A percentile compares a stretch with the other conserved stretches of the same genome.
These are phyloP conservation scores for Cuniculus paca DNA, from an alignment of 2,797 vertebrate species.

Conservation along the genomic window DNA sequence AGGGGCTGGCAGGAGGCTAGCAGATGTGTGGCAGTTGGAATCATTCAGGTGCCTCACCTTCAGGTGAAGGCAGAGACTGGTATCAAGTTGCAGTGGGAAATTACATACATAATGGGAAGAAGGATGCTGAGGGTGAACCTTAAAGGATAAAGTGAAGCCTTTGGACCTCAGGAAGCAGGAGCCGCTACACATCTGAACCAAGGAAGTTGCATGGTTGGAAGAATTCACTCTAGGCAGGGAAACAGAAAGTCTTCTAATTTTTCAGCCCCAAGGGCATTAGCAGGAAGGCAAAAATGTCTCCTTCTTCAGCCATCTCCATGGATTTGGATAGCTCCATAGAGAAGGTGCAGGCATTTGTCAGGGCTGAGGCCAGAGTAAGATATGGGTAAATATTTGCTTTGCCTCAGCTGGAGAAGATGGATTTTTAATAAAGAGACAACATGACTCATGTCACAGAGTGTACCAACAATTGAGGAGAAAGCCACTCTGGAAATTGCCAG, in stretches of 20 bases:
- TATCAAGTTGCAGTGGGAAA: not conserved
- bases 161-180: no score
- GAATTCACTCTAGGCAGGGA: no score
- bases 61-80: not conserved
- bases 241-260: not conserved
- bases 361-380: conserved; percentile 51
- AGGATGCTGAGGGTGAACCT: not conserved
- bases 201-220: rapidly evolving
- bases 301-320: not conserved
- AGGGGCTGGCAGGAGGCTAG: not conserved
- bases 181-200: not conserved
- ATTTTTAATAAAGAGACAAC: conserved; percentile 78
- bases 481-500: conserved; percentile 61
- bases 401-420: conserved; percentile 79
- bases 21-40: no score
- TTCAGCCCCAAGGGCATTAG: not conserved
- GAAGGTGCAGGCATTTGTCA: conserved; percentile 4
- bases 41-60: rapidly evolving
- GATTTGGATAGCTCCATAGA: not conserved
- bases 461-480: conserved; percentile 70
- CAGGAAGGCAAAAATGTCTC: not conserved
- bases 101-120: not conserved
- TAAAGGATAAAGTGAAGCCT: not conserved
- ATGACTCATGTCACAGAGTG: conserved; percentile 77
- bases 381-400: conserved; percentile 77